Base-by-base conservation (phyloP, 2,888 invertebrate genomes). In the Andrena chrysosceles region DNA sequence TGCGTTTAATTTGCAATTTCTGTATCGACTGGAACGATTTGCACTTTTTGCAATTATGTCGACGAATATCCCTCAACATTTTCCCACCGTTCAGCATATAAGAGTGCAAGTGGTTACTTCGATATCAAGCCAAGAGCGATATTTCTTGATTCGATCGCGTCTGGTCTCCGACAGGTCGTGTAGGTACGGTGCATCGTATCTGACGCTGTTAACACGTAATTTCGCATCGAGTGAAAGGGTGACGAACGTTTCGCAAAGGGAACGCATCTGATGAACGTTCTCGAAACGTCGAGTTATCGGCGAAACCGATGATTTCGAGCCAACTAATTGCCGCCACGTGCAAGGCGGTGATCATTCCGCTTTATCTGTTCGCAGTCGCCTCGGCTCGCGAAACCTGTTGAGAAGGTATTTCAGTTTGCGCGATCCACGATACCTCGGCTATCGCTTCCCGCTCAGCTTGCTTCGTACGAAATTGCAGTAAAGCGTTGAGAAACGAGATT, bases 241-340 rank as follows among this genome's bases (percentile, higher is more conserved):
- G 77, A 81, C 69, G 76, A 60, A 63, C 59, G 59, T 83, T 83
- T 81, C 85, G 78, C 31, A 82, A 86, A 26, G 23, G 68, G 48
- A 20, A 35, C 59, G 26, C 63, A 64, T 68, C 60, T 59, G 20
- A 31, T 52, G 42, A 20, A 49, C 68, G 66, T 77, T 78, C 59
- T 35, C 68, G 63, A 63, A 49, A 67, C 69, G 48, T n/a, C 31
- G 26, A 31, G 35, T 62, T 59, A 54, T 76, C 63, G 62, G 33
- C 26, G 69, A 72, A 77, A 78, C 69, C 62, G 68, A 62, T 49
- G 29, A 35, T 60, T 59, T 33, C 49, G 20, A 20, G 62, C 13
- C 60, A 49, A 75, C 83, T 76, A 83, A 83, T 83, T 72, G 76
- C 75, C 62, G 60, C 67, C 75, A 70, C 66, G 70, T 66, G 75